Conservation (phyloP, 2,113 vertebrate species). For the Myotis brandtii region DNA sequence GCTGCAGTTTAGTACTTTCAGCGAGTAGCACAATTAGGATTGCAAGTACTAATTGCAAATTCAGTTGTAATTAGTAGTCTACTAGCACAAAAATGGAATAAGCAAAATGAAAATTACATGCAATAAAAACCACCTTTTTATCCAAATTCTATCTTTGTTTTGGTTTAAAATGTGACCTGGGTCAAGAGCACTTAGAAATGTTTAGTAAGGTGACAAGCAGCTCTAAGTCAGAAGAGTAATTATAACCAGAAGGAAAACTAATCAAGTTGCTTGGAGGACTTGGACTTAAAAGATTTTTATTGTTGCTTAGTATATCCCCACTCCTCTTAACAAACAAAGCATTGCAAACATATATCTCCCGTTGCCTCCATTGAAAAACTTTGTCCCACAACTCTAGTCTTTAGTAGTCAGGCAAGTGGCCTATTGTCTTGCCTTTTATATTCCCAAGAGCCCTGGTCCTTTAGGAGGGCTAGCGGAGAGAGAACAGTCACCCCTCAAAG, state of each 20-base stretch:
- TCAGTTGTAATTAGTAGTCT: not conserved
- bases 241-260: constrained; percentile 11
- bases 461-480: too few species aligned
- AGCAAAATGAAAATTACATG: not conserved
- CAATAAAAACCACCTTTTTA: not conserved
- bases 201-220: not conserved
- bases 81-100: not conserved
- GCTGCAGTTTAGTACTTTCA: not conserved
- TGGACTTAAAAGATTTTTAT: not conserved
- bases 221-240: not conserved
- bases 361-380: too few species aligned
- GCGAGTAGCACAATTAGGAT: not conserved
- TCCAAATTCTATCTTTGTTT: not conserved
- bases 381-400: not conserved
- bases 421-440: not conserved
- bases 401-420: not conserved
- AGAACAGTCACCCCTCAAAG: too few species aligned
- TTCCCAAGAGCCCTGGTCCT: too few species aligned
- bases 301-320: not conserved
- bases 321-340: not conserved
- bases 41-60: not conserved
- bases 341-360: not conserved
- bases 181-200: not conserved
- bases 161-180: not conserved
- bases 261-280: not conserved